These are phyloP conservation scores for Oxycera nigricornis DNA, from an alignment of 2,888 invertebrate species.

Conservation along the genomic window DNA sequence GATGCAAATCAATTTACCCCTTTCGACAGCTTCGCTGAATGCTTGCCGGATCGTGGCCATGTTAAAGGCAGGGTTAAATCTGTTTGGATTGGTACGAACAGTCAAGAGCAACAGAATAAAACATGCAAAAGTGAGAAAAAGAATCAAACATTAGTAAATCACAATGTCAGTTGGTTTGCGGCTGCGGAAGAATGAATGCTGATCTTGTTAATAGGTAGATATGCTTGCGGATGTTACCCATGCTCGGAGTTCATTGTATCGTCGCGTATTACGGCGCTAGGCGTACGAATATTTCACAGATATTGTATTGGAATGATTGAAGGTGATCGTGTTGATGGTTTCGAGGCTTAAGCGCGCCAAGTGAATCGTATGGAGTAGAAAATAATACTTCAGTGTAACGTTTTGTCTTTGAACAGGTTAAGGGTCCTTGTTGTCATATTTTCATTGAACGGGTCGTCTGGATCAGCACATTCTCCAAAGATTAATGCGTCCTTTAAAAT, in stretches of 20 bases:
- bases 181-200: constrained; percentile 7
- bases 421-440: no score
- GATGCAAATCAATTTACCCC: constrained; percentile 69
- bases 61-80: constrained; percentile 92
- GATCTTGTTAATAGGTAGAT: constrained; percentile 5
- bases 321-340: neutral
- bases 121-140: constrained; percentile 42
- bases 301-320: constrained; percentile 3
- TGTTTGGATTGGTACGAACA: constrained; percentile 57
- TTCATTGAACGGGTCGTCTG: neutral
- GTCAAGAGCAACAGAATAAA: constrained; percentile 26
- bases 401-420: no score
- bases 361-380: neutral
- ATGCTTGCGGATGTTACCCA: constrained; percentile 55
- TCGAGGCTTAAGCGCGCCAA: neutral
- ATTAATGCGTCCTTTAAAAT: neutral
- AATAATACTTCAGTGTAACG: constrained; percentile 29
- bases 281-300: constrained; percentile 20
- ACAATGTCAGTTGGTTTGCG: neutral
- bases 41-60: constrained; percentile 94
- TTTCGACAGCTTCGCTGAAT: constrained; percentile 91
- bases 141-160: constrained; percentile 34
- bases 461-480: constrained; percentile 3
- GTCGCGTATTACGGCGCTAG: constrained; percentile 27
- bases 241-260: constrained; percentile 61